These are phyloP conservation scores for Euzophera pinguis DNA, from an alignment of 2,888 invertebrate genomes.

Conservation along the genomic window DNA sequence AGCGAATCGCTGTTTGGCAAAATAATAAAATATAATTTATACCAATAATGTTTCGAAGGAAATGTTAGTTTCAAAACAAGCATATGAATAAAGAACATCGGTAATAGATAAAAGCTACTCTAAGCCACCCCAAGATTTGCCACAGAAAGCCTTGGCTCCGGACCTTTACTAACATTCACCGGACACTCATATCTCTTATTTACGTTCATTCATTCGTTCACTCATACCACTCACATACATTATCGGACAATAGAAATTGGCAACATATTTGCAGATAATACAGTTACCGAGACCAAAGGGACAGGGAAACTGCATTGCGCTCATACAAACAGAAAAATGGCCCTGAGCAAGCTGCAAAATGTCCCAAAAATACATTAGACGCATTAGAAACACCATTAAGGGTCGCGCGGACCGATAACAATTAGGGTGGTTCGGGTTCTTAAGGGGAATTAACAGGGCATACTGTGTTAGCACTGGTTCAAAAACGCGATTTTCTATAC, in stretches of 20 bases:
- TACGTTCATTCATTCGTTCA: conserved; percentile 58
- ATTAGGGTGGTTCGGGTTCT: conserved; percentile 74
- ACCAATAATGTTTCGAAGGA: too few relatives aligned
- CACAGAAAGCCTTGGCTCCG: conserved; percentile 26
- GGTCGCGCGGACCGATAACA: conserved; percentile 70
- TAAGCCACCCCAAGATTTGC: conserved; percentile 40
- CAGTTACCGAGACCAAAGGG: conserved; percentile 65
- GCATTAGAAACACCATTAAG: conserved; percentile 78
- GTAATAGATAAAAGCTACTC: conserved; percentile 21
- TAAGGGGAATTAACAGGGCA: conserved; percentile 72
- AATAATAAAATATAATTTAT: too few relatives aligned
- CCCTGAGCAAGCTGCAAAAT: conserved; percentile 77
- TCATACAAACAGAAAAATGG: conserved; percentile 75
- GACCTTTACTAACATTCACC: conserved; percentile 35
- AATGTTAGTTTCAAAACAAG: neutral
- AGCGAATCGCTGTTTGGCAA: too few relatives aligned
- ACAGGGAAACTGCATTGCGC: conserved; percentile 54
- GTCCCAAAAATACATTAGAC: conserved; percentile 78
- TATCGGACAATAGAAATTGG: conserved; percentile 74
- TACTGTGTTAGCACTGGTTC: conserved; percentile 66
- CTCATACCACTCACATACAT: conserved; percentile 52
- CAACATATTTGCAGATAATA: conserved; percentile 78
- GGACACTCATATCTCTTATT: conserved; percentile 57
- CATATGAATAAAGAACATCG: conserved; percentile 22
- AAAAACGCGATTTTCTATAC: conserved; percentile 28